These are phyloP conservation scores for Hemistola chrysoprasaria DNA, from an alignment of 2,888 invertebrate genomes.

Conservation along the genomic window DNA sequence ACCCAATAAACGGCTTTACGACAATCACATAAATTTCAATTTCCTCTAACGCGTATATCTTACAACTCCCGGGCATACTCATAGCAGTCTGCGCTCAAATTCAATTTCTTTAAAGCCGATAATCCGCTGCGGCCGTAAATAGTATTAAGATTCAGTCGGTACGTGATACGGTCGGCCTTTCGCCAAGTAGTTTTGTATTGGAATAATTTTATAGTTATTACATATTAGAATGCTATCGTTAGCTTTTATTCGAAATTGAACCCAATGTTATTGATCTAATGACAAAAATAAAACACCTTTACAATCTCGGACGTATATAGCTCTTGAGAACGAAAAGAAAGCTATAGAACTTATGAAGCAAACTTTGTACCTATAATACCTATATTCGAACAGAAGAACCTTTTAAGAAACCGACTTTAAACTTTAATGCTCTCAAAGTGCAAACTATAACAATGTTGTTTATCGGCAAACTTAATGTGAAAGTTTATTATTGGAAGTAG, in stretches of 20 bases:
- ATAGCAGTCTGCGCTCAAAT: conserved; percentile 34
- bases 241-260: conserved; percentile 31
- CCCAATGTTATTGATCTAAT: conserved; percentile 28
- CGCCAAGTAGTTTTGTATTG: conserved; percentile 76
- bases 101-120: conserved; percentile 35
- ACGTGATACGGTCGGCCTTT: conserved; percentile 75
- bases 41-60: conserved; percentile 26
- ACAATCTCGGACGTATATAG: conserved; percentile 10
- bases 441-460: too few relatives aligned
- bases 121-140: conserved; percentile 35
- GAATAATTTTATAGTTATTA: conserved; percentile 80
- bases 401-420: too few relatives aligned
- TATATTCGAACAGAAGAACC: too few relatives aligned
- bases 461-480: too few relatives aligned
- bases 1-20: conserved; percentile 35
- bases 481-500: too few relatives aligned
- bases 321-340: conserved; percentile 12
- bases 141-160: conserved; percentile 67
- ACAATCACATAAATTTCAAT: conserved; percentile 33
- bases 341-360: conserved; percentile 7
- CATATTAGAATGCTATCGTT: conserved; percentile 66
- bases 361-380: neutral
- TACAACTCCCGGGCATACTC: conserved; percentile 12
- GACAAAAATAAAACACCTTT: conserved; percentile 14
- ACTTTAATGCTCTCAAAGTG: neutral